Percentiles rank a stretch among this genome's conserved stretches.
These are phyloP conservation scores for Proterorhinus semilunaris DNA, from an alignment of 2,113 vertebrate genomes.

Conservation along the genomic window DNA sequence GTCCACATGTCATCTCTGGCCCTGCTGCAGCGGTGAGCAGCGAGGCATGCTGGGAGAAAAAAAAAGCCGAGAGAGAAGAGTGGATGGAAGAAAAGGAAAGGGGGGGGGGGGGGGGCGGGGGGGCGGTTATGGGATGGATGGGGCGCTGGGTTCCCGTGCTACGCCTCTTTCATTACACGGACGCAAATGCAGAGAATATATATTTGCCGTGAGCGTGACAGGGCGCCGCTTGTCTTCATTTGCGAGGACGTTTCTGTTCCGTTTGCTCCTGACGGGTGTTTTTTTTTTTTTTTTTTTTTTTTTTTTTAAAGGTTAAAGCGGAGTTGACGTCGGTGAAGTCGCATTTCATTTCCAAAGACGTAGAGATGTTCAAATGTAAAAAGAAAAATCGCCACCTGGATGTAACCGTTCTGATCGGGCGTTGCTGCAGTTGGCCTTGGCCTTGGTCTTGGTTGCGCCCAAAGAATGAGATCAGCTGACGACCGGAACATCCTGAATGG, in stretches of 20 bases:
- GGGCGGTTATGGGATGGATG: constrained; percentile 40
- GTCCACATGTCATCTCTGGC: constrained; percentile 71
- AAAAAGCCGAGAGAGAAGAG: neutral
- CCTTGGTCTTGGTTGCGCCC: too few relatives aligned
- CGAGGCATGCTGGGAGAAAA: constrained; percentile 50
- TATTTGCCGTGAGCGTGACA: neutral
- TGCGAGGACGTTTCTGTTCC: neutral
- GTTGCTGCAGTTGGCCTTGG: too few relatives aligned
- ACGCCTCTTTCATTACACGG: constrained; percentile 54
- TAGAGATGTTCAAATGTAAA: too few relatives aligned
- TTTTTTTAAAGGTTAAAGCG: neutral
- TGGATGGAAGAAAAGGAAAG: constrained; percentile 31
- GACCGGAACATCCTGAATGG: too few relatives aligned
- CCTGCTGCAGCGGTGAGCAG: constrained; percentile 61
- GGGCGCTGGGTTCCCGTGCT: constrained; percentile 39
- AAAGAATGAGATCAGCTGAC: too few relatives aligned
- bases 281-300: neutral
- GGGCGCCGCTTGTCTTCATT: constrained; percentile 2
- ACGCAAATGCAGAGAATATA: constrained; percentile 42
- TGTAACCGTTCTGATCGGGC: too few relatives aligned
- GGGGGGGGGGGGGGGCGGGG: constrained; percentile 17
- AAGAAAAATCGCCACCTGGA: too few relatives aligned
- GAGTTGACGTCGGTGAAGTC: neutral
- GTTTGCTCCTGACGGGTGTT: neutral
- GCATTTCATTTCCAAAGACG: too few relatives aligned